Base-by-base conservation (phyloP, 2,888 invertebrate genomes). In the Phengaris arion region DNA sequence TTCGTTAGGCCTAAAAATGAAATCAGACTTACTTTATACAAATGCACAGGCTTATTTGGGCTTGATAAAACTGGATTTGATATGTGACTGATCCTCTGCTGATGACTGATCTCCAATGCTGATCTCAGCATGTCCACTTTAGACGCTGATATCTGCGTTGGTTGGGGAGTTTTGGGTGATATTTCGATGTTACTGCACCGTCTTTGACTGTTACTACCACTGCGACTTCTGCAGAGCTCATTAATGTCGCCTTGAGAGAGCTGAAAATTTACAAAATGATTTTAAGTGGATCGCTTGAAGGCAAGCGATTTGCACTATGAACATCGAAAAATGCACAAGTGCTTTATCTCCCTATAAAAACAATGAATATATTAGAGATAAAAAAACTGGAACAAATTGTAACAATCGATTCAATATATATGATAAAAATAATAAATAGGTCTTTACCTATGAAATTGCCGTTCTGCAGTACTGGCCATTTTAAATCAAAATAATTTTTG, bases 121-220 rank as follows among this genome's bases (percentile, higher is more conserved):
- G 96, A 96, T 78, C 96, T 95, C 6, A 96, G 91, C 74, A 96
- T 89, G 84, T 96, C 96, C 48, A 96, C 95, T 83, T 95, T 95
- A 2, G 94, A 94, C 0, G 93, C 92, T 35, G 94, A 95, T 0
- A 94, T 93, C 80, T 72, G 72, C 2, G 72, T 45, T 35, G 89
- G 87, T 22, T 89, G 87, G 0, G 89, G 84, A 10, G 85, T 86
- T 77, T 86, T 88, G 9, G 90, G 91, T 0, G 89, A 86, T 78
- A 92, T 90, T 77, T 94, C 94, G 68, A 94, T 94, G 83, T 94
- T 94, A 80, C 95, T 94, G 82, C 95, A 95, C 1, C 94, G 94
- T 48, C 95, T 87, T 57, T 93, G 94, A 59, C 86, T 90, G 81
- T 91, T 94, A 79, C 94, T 94, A 57, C 94, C 94, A 54, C 94